Evolutionary conservation across 2,797 vertebrate genomes (phyloP), one percentile per base, ranked within the genome.

Genomic region (Coranthus polyacanthus): DNA sequence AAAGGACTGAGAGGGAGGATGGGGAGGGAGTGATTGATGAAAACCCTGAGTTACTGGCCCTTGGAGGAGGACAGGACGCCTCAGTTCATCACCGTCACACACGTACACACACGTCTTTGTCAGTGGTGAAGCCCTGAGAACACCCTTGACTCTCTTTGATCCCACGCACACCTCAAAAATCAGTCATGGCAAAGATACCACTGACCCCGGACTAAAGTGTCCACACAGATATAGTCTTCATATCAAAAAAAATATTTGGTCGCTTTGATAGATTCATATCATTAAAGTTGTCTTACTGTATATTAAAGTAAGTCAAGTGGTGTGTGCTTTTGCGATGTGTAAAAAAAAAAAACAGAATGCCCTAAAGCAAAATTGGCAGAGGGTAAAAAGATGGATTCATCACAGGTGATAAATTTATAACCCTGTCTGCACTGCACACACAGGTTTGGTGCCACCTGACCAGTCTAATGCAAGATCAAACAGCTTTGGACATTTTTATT

Each of bases 1-100:
- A 71, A 81, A 80, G 62, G 55, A 63, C 47, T 26, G 39, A 68
- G 62, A 68, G 74, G 63, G 72, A 68, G 69, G 51, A 59, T 56
- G 43, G 58, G 52, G 67, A 53, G 43, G 49, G 49, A 16, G 70
- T 84, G 81, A 89, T 79, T 79, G 81, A 91, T 91, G 86, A 67
- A 81, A 75, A 75, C 59, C 38, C 63, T 20, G 64, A 87, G 79
- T 76, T 75, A 71, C 75, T 72, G 72, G 76, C 52, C 79, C 72
- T 85, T 64, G 68, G 74, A 84, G 79, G 79, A 80, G 66, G 72
- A 75, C 46, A 34, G 78, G 76, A 68, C 67, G 67, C 62, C 58
- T 79, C 81, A 71, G 76, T 88, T 70, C 68, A 90, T 89, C 85
- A 86, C 68, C 50, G 49, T 69, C 72, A 51, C 75, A 46, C 56